Percentiles rank a stretch among this genome's conserved stretches.
Conservation (phyloP, 2,113 vertebrate genomes). For the Perognathus longimembris region DNA sequence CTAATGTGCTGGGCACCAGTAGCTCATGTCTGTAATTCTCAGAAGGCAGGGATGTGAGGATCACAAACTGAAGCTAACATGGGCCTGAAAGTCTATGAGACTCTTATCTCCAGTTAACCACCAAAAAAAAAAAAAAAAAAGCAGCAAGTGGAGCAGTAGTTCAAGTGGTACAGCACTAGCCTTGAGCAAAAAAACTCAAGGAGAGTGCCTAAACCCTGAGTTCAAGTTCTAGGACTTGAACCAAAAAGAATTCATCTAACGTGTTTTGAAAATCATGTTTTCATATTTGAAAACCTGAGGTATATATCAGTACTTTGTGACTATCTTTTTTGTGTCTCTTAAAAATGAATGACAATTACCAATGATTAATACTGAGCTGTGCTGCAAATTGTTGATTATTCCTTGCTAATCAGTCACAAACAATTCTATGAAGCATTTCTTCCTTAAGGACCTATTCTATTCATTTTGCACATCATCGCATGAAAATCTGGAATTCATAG, state of each 20-base stretch:
- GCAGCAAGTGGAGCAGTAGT: too few relatives aligned
- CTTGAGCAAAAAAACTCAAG: too few relatives aligned
- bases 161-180: too few relatives aligned
- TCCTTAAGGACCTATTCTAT: slow-evolving; percentile 6
- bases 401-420: slow-evolving; percentile 20
- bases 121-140: too few relatives aligned
- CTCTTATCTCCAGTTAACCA: too few relatives aligned
- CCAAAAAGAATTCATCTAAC: not conserved
- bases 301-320: slow-evolving; percentile 1
- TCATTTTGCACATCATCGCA: not conserved
- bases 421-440: slow-evolving; percentile 41
- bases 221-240: too few relatives aligned
- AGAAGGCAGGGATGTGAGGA: too few relatives aligned
- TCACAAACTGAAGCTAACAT: too few relatives aligned
- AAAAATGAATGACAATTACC: slow-evolving; percentile 30
- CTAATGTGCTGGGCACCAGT: not conserved
- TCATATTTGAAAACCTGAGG: slow-evolving; percentile 4
- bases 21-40: too few relatives aligned
- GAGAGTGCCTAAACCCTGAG: too few relatives aligned
- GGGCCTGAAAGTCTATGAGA: too few relatives aligned
- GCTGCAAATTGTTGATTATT: slow-evolving; percentile 17
- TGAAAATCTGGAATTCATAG: slow-evolving; percentile 45
- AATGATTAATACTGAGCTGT: not conserved
- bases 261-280: slow-evolving; percentile 12
- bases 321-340: slow-evolving; percentile 31